Conservation (phyloP, 2,797 vertebrate genomes). For the Heterohyrax brucei region DNA sequence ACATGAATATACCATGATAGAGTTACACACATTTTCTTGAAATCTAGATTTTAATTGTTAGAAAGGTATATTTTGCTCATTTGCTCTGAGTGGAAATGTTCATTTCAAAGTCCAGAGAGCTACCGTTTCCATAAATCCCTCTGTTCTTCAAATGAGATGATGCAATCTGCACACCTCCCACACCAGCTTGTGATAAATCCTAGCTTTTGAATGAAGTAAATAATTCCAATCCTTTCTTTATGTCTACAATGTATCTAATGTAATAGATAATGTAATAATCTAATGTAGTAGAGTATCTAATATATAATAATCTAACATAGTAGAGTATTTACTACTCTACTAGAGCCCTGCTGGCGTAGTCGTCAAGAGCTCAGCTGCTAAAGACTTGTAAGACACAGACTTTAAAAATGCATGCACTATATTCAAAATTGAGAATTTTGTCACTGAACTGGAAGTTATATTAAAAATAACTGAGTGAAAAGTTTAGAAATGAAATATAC, state of each 20-base stretch:
- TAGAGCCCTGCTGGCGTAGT: background rate
- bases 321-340: background rate
- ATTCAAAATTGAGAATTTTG: constrained; percentile 40
- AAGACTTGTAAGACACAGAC: background rate
- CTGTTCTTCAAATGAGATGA: constrained; percentile 26
- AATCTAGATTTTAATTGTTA: constrained; percentile 39
- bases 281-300: too few relatives aligned
- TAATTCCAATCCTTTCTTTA: background rate
- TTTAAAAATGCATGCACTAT: background rate
- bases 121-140: background rate
- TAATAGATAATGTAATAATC: too few relatives aligned
- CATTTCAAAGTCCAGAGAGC: constrained; percentile 41
- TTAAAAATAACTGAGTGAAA: background rate
- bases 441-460: background rate
- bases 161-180: background rate
- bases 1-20: background rate
- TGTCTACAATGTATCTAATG: background rate
- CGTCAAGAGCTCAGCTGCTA: too few relatives aligned
- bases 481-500: constrained; percentile 30
- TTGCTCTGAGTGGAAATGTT: background rate
- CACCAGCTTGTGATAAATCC: background rate
- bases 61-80: background rate
- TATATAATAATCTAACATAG: too few relatives aligned
- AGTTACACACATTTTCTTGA: background rate
- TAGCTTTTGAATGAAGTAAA: constrained; percentile 42